Base-by-base conservation (phyloP, 2,113 vertebrate genomes). In the Cisticola juncidis region DNA sequence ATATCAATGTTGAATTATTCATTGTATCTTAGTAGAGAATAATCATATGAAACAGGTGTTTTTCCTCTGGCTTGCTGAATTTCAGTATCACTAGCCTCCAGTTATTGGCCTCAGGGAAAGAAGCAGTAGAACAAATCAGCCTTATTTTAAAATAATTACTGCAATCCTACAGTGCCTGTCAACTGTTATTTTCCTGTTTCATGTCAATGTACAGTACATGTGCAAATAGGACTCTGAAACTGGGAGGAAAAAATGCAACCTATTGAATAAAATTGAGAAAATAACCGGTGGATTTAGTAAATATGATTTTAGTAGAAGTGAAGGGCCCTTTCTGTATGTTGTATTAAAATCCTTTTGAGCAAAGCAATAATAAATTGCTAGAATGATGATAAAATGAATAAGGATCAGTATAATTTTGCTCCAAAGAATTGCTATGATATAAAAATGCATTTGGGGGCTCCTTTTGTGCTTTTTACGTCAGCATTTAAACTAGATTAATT, bases 61-160 rank as follows among this genome's bases (percentile, higher is more conserved):
- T 94, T 89, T 97, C 88, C 95, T 97, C 90, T 92, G 91, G 96
- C 94, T 96, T 95, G 84, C 93, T 93, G 94, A 92, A 94, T 85
- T 95, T 94, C 72, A 90, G 81, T 92, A 81, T 95, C 97, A 95
- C 80, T 95, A 93, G 95, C 95, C 97, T 96, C 95, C 91, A 95
- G 97, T 91, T 84, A 94, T 85, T 94, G 18, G 72, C 97, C 94
- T 95, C 17, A 16, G 95, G 94, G 88, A 95, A 95, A 94, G 79
- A 83, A 97, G 91, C 85, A 94, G 94, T 77, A 95, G 94, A 92
- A 96, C 98, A 97, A 97, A 98, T 97, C 97, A 96, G 60, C 54
- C 86, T 81, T 94, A 97, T 97, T 97, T 98, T 97, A 95, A 97
- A 96, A 97, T 97, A 97, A 97, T 98, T 97, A 94, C 77, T 53